Evolutionary conservation across 2,888 invertebrate species (phyloP), one percentile per base, ranked within the genome.

Genomic region (Drosophila anomalata): DNA sequence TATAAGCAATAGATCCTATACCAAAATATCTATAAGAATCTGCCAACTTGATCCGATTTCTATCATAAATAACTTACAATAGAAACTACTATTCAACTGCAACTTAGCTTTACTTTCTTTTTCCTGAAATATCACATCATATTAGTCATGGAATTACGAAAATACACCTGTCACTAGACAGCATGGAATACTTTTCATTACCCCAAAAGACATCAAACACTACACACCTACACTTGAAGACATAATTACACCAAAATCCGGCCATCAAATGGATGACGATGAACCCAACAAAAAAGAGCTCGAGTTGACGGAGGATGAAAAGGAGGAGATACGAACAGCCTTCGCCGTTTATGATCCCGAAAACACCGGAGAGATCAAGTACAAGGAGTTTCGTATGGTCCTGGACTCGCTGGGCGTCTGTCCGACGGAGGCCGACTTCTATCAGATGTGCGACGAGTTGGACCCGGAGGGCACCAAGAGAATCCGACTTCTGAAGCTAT

Each of bases 391-490:
- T 26, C 20, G 3, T 6, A 8, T 9, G 24, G 47, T 14, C 14
- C 36, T 36, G 39, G 36, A 12, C 36, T 47, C 17, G 20, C 20
- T 57, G 11, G 56, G 56, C 2, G 14, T 47, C 22, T 11, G 22
- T 11, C 48, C 47, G 9, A 57, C 56, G 8, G 56, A 57, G 29
- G 47, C 56, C 12, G 56, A 57, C 14, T 26, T 57, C 5, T 57
- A 57, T 17, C 44, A 48, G 2, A n/a, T 57, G 56, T 36, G 44
- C 12, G 47, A 57, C 2, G 26, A 17, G 8, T 2, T 33, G 2
- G 39, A 57, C 7, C 17, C 7, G 12, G 47, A 42, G 6, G 17
- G 20, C 41, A 42, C 17, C 41, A 36, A n/a, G 7, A n/a, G 6
- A n/a, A 20, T 42, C 41, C 20, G 8, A 5, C 9, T 20, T 7